These are phyloP conservation scores for Pygathrix nemaeus DNA, from an alignment of 2,113 vertebrate genomes.

Conservation along the genomic window DNA sequence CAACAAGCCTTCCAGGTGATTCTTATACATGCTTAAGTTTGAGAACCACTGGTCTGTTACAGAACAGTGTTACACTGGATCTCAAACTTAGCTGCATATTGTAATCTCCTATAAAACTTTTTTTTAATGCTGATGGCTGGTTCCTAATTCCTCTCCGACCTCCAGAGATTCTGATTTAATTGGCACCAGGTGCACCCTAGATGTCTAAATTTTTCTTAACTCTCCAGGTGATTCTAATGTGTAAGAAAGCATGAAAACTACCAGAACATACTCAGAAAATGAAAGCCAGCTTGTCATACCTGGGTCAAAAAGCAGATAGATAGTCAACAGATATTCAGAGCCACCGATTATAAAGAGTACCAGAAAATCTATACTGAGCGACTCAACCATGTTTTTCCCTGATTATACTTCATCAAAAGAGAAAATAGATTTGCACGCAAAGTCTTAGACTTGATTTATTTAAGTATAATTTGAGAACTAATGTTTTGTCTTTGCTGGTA, in stretches of 20 bases:
- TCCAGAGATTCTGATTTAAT: conserved; percentile 18
- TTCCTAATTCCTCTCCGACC: neutral
- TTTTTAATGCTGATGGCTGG: neutral
- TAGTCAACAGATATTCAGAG: neutral
- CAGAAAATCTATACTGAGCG: neutral
- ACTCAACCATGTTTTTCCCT: neutral
- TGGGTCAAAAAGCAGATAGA: neutral
- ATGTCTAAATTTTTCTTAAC: neutral
- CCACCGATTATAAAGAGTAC: neutral
- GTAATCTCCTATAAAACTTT: neutral
- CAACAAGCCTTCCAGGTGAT: neutral
- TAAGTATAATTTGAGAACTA: neutral
- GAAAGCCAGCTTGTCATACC: neutral
- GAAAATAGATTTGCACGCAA: neutral
- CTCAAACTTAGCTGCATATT: neutral
- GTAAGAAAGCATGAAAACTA: neutral
- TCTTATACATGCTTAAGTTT: neutral
- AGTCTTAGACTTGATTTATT: conserved; percentile 21
- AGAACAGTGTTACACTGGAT: neutral
- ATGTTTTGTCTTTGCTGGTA: neutral
- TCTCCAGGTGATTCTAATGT: neutral
- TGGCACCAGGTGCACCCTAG: neutral
- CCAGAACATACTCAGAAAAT: neutral
- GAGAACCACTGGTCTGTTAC: neutral
- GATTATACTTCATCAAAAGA: conserved; percentile 1